Percentiles rank a stretch among this genome's conserved stretches.
These are phyloP conservation scores for Solea solea DNA, from an alignment of 2,113 vertebrate genomes.

Conservation along the genomic window DNA sequence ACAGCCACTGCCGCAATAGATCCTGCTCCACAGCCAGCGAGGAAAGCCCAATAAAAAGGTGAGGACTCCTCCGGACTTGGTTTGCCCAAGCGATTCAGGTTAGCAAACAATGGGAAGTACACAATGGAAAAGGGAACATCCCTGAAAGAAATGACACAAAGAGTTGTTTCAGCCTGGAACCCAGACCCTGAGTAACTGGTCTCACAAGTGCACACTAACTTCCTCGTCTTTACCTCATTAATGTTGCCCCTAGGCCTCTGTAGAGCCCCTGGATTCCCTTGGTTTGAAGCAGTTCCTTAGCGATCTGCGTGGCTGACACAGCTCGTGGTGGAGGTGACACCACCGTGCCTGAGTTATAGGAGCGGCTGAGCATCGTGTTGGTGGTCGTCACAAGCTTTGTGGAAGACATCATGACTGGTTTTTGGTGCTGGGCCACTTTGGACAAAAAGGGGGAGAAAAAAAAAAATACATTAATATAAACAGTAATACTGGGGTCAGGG, in stretches of 20 bases:
- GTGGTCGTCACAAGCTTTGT: slow-evolving; percentile 74
- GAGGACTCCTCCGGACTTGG: slow-evolving; percentile 58
- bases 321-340: slow-evolving; percentile 52
- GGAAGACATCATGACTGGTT: slow-evolving; percentile 66
- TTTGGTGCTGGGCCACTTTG: slow-evolving; percentile 80
- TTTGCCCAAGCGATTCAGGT: slow-evolving; percentile 82
- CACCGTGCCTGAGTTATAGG: slow-evolving; percentile 75
- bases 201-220: background rate
- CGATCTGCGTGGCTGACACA: slow-evolving; percentile 82
- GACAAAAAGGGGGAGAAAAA: background rate
- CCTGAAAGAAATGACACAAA: slow-evolving; percentile 58
- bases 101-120: slow-evolving; percentile 87
- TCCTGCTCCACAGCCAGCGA: slow-evolving; percentile 82
- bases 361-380: slow-evolving; percentile 77
- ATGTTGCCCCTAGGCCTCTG: slow-evolving; percentile 83
- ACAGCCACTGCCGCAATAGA: slow-evolving; percentile 81
- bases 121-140: slow-evolving; percentile 86
- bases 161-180: background rate
- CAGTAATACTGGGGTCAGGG: background rate
- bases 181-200: background rate
- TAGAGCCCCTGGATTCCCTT: slow-evolving; percentile 85
- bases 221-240: slow-evolving; percentile 77
- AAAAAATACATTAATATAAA: background rate
- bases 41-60: slow-evolving; percentile 85
- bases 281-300: slow-evolving; percentile 78